Evolutionary conservation across 2,113 vertebrate genomes (phyloP).

Genomic region (Macrotis lagotis): DNA sequence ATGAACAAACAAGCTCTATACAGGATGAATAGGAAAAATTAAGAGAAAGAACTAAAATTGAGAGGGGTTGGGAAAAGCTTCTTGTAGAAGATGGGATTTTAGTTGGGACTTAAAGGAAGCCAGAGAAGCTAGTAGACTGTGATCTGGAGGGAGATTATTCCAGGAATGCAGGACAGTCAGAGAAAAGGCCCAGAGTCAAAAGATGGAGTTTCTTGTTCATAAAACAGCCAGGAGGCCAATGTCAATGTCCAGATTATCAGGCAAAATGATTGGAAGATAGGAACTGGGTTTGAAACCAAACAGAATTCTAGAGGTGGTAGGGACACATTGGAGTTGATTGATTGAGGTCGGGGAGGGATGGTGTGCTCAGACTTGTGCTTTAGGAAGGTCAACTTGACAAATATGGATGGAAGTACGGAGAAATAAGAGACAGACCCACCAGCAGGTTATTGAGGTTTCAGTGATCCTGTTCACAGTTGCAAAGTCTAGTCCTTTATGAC

Average conservation of each 20-base stretch:
- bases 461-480: neutral
- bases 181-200: neutral
- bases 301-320: neutral
- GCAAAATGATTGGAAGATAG: neutral
- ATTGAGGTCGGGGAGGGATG: neutral
- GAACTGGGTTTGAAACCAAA: neutral
- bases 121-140: too few relatives aligned
- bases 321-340: neutral
- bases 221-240: too few relatives aligned
- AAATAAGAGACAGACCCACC: neutral
- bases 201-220: too few relatives aligned
- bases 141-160: too few relatives aligned
- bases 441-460: neutral
- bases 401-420: neutral
- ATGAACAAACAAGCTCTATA: neutral
- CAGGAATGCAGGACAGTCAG: neutral
- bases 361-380: neutral
- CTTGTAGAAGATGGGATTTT: neutral
- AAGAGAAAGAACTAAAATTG: neutral
- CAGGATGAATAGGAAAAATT: neutral
- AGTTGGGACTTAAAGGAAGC: neutral
- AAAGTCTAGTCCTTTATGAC: neutral
- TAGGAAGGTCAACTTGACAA: neutral
- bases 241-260: too few relatives aligned
- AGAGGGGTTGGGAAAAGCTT: neutral